phyloP scores from a whole-genome alignment of 2,797 vertebrate genomes.

The Sebastes taczanowskii region DNA sequence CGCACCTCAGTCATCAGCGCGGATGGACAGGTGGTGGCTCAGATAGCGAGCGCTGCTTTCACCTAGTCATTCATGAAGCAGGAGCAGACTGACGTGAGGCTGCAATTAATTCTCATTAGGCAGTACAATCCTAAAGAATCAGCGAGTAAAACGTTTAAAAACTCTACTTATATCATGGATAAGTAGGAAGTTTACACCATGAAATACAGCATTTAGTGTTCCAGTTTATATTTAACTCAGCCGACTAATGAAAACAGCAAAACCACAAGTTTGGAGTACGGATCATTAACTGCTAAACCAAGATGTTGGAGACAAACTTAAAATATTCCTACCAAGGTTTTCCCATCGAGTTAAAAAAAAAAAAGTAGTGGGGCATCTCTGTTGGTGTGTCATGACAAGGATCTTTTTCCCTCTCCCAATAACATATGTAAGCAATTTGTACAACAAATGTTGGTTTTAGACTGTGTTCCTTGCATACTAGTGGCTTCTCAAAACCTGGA shows the following conservation, averaged over 20 bases:
- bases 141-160: neutral
- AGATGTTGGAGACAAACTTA: slow-evolving; percentile 53
- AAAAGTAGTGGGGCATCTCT: slow-evolving; percentile 58
- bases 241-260: slow-evolving; percentile 58
- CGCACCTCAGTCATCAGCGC: slow-evolving; percentile 42
- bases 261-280: slow-evolving; percentile 67
- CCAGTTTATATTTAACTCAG: slow-evolving; percentile 50
- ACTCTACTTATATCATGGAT: neutral
- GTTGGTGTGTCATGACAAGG: slow-evolving; percentile 69
- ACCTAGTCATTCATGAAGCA: neutral
- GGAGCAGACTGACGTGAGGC: neutral
- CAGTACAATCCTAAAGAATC: neutral
- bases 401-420: slow-evolving; percentile 66
- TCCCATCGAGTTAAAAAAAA: slow-evolving; percentile 41
- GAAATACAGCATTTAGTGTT: slow-evolving; percentile 29
- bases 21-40: slow-evolving; percentile 63
- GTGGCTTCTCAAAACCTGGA: slow-evolving; percentile 81
- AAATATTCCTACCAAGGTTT: slow-evolving; percentile 53
- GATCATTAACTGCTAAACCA: slow-evolving; percentile 70
- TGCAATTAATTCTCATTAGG: slow-evolving; percentile 5
- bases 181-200: slow-evolving; percentile 20
- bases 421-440: slow-evolving; percentile 90
- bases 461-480: slow-evolving; percentile 77
- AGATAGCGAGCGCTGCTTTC: neutral
- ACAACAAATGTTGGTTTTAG: slow-evolving; percentile 87